Evolutionary conservation across 2,113 vertebrate genomes (phyloP).

Genomic region (Mustela nigripes): DNA sequence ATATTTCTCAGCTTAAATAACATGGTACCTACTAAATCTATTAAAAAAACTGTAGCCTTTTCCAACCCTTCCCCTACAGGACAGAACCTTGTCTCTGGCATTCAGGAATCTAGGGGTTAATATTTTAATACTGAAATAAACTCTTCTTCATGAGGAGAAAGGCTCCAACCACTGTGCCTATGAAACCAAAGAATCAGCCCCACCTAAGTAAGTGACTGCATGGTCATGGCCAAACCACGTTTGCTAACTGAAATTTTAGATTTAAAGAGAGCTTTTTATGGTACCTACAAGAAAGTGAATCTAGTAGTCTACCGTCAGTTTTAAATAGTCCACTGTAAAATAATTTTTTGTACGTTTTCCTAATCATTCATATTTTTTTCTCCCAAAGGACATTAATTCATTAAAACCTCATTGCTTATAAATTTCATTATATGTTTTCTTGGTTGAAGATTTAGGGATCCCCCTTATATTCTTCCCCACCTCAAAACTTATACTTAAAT

Average conservation of each 20-base stretch:
- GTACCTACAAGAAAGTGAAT: constrained; percentile 82
- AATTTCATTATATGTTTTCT: constrained; percentile 87
- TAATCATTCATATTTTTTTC: constrained; percentile 81
- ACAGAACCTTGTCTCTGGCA: constrained; percentile 9
- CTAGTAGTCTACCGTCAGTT: constrained; percentile 82
- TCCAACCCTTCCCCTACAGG: not conserved
- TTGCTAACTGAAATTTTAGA: constrained; percentile 72
- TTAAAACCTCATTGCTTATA: constrained; percentile 87
- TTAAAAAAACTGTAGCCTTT: constrained; percentile 44
- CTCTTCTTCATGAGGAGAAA: constrained; percentile 52
- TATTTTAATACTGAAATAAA: constrained; percentile 77
- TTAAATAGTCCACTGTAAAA: constrained; percentile 81
- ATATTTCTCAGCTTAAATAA: constrained; percentile 54
- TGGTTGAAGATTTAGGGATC: constrained; percentile 85
- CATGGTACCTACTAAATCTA: not conserved
- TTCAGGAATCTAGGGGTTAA: constrained; percentile 57
- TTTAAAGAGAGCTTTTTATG: constrained; percentile 81
- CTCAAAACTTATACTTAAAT: constrained; percentile 59
- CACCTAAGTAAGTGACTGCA: constrained; percentile 81
- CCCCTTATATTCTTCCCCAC: constrained; percentile 6
- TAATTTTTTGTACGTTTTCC: constrained; percentile 81
- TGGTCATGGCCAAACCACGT: constrained; percentile 73
- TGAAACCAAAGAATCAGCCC: constrained; percentile 64
- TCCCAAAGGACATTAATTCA: constrained; percentile 87
- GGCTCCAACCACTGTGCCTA: constrained; percentile 40